Evolutionary conservation across 2,888 invertebrate genomes (phyloP), one percentile per base, ranked within the genome.

Genomic region (Pseudoips prasinana): DNA sequence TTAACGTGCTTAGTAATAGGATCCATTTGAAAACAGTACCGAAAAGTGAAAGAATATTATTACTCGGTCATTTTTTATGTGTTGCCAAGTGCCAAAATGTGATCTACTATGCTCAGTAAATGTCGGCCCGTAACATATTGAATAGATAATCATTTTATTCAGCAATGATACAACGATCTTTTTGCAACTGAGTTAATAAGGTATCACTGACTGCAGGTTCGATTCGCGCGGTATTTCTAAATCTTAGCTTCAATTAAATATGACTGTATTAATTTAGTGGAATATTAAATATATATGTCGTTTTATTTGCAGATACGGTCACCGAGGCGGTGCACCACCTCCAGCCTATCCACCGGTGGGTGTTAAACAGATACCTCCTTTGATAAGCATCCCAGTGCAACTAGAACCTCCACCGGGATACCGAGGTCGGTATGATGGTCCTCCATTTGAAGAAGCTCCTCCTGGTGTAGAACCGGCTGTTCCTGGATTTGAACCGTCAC

Each of bases 391-490:
- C 20, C 65, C 73, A 6, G 46, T 74, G 11, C 74, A 72, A 46
- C 44, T 68, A 17, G 84, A 84, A 17, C 78, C 69, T 14, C 72
- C 75, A 10, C 72, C 76, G n/a, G 77, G 77, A 3, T 87, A 81
- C 58, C 70, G 82, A 28, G 82, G 80, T 27, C 82, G 87, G 4
- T 88, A 82, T 51, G 87, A 88, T 20, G 74, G 50, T 5, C 81
- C 83, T 10, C 70, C 88, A 31, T 91, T 91, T 56, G 91, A 91
- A 53, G 90, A 91, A 24, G 85, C 90, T 36, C 91, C 91, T 8
- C 92, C 92, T 5, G 92, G 91, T 7, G 91, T 92, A 1, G 91
- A 92, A 59, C 91, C 92, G 3, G 90, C 91, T 1, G 89, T 91
- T 9, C 92, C 91, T 22, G 92, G 92, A 10, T 90, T 91, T 61